Evolutionary conservation across 1,140 invertebrate species (phyloP), one percentile per base, ranked within the genome.

Genomic region (Tribolium castaneum): DNA sequence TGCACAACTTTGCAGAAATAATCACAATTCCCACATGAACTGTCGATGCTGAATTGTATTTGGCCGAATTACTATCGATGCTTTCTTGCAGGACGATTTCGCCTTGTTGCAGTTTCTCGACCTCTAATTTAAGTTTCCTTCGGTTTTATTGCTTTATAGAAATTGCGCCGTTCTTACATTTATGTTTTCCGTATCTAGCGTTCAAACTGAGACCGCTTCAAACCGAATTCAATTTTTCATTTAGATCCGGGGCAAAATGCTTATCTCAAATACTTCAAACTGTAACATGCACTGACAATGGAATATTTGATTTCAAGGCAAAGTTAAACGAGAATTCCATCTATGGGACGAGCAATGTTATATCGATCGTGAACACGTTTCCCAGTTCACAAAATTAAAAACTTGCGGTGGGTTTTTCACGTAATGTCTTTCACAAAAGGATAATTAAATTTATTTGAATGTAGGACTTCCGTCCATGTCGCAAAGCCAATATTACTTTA

Each of bases 1-100:
- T 16, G 52, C 14, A 30, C 14, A 59, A 59, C 16, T 59, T 59
- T 59, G 19, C 54, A 59, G 54, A 59, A 66, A 35, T 66, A 66
- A 66, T 66, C 25, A 35, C 30, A 25, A 59, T 59, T 59, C 19
- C 22, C 54, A 0, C n/a, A 45, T 45, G 39, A 45, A 45, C 39
- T 1, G 39, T 45, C 39, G 39, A 45, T 45, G 9, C 39, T 9
- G n/a, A 45, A 45, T 45, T 45, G 39, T 45, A 45, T 45, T 45
- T 45, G 5, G 39, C n/a, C 39, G 39, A 45, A 45, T 45, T 45
- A 45, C 39, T 45, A 45, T 45, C 25, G 25, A 19, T 30, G 25
- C 1, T 30, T 30, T 30, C 25, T 30, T 45, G 39, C 39, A 45
- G n/a, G 39, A 9, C 39, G 39, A 45, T 45, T 45, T 45, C n/a